phyloP scores from a whole-genome alignment of 2,113 vertebrate genomes.

The Ceuthmochares aereus region DNA sequence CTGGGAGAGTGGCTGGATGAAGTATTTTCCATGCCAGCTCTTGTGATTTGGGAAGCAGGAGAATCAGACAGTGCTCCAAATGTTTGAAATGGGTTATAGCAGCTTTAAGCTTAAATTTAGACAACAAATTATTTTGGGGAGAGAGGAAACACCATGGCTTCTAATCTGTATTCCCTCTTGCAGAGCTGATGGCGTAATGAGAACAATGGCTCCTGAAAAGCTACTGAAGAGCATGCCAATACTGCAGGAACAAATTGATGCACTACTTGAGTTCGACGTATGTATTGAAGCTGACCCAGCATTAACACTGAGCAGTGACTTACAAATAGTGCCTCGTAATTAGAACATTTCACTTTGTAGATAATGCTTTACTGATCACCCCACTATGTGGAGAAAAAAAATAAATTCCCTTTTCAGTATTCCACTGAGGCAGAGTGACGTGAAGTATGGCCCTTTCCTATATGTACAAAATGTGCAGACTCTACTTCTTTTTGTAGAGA shows the following conservation, averaged over 20 bases:
- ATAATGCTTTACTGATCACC: neutral
- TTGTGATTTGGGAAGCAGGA: neutral
- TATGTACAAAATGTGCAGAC: neutral
- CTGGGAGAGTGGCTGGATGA: neutral
- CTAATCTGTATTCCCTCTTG: constrained; percentile 29
- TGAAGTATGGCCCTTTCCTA: neutral
- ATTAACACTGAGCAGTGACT: neutral
- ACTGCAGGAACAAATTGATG: constrained; percentile 95
- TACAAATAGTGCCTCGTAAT: neutral
- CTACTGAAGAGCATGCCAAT: constrained; percentile 96
- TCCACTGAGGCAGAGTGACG: neutral
- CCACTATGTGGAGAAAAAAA: neutral
- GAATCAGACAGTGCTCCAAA: neutral
- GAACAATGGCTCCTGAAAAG: constrained; percentile 96
- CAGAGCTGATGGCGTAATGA: constrained; percentile 95
- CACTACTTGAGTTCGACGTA: constrained; percentile 96
- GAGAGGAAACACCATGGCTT: neutral
- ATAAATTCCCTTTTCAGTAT: neutral
- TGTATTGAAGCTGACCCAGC: constrained; percentile 63
- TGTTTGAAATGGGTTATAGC: neutral
- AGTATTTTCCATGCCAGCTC: neutral
- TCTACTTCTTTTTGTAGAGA: neutral
- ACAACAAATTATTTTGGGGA: neutral
- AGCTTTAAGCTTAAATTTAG: neutral
- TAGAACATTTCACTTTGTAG: neutral